A percentile compares a stretch with the other conserved stretches of the same genome.
Conservation (phyloP, 1,140 invertebrate genomes). For the Acromyrmex charruanus region DNA sequence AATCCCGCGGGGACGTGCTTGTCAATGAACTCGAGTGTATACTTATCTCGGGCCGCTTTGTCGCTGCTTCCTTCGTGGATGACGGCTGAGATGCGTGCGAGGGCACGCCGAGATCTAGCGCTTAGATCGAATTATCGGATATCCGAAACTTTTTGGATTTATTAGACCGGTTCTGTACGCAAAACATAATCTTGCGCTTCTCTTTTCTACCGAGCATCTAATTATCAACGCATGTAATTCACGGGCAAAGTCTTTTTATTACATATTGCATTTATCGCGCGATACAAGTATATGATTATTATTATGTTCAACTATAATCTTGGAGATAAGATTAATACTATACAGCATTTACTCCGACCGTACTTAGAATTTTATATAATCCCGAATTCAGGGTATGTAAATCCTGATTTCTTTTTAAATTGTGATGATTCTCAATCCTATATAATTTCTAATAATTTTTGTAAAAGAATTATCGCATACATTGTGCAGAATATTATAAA, state of each 20-base stretch:
- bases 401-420: neutral
- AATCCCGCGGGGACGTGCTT: conserved; percentile 30
- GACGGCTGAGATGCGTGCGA: neutral
- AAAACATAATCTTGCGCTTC: neutral
- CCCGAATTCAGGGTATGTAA: neutral
- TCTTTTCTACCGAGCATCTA: neutral
- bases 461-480: neutral
- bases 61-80: conserved; percentile 47
- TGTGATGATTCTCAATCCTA: neutral
- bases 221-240: neutral
- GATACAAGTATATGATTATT: conserved; percentile 13
- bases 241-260: neutral
- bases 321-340: neutral
- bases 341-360: neutral
- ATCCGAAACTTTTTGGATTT: conserved; percentile 9
- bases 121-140: conserved; percentile 26
- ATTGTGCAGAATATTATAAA: neutral
- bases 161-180: neutral
- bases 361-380: conserved; percentile 11
- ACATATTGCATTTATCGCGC: neutral
- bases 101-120: neutral
- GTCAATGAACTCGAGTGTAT: conserved; percentile 35
- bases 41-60: conserved; percentile 26
- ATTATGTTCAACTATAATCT: neutral
- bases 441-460: neutral